phyloP scores from a whole-genome alignment of 1,140 invertebrate species.

The Lanistes nyassanus region DNA sequence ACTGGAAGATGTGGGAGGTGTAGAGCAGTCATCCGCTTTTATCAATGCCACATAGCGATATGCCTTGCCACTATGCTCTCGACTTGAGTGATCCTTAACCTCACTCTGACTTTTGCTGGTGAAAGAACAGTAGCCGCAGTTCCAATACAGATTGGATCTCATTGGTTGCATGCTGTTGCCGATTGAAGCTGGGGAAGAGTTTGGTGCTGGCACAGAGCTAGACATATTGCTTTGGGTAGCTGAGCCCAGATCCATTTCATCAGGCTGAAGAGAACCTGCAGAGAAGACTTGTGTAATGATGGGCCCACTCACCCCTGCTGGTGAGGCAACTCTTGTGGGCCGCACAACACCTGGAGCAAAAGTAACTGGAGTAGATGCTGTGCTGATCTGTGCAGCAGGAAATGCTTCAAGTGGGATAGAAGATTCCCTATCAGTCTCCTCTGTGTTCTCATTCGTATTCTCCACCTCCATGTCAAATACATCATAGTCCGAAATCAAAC shows the following conservation, averaged over 20 bases:
- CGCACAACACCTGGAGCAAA: too few relatives aligned
- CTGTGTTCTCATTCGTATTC: slow-evolving; percentile 38
- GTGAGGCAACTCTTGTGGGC: too few relatives aligned
- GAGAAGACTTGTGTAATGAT: slow-evolving; percentile 13
- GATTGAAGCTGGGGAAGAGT: not conserved
- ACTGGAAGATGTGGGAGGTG: slow-evolving; percentile 24
- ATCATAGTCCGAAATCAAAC: slow-evolving; percentile 36
- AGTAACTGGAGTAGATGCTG: too few relatives aligned
- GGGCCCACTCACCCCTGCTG: not conserved
- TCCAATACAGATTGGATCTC: slow-evolving; percentile 54
- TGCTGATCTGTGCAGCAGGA: too few relatives aligned
- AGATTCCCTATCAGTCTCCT: slow-evolving; percentile 18
- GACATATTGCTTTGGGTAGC: not conserved
- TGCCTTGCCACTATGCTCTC: slow-evolving; percentile 46
- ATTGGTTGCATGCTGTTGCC: not conserved
- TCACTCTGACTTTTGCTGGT: slow-evolving; percentile 51
- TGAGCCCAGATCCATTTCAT: not conserved
- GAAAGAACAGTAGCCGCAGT: slow-evolving; percentile 60
- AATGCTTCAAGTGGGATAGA: too few relatives aligned
- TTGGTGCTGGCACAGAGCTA: not conserved
- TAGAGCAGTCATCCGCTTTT: slow-evolving; percentile 45
- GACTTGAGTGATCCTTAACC: slow-evolving; percentile 53
- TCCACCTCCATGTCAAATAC: slow-evolving; percentile 51
- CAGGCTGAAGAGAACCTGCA: not conserved
- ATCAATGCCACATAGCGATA: slow-evolving; percentile 57